phyloP scores from a whole-genome alignment of 2,888 invertebrate species.

The Erannis defoliaria region DNA sequence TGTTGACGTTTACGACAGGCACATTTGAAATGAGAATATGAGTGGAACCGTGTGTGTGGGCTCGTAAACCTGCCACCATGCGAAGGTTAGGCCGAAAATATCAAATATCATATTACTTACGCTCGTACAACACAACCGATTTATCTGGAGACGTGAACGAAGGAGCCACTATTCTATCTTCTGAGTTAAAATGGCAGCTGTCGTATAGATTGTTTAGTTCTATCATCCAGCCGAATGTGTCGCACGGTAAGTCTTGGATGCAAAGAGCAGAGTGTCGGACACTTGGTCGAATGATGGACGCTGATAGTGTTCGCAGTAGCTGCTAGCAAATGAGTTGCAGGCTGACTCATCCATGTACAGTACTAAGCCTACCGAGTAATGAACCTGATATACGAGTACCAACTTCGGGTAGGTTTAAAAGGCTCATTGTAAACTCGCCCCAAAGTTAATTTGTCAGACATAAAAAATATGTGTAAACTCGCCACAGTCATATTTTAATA shows the following conservation, averaged over 20 bases:
- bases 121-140: constrained; percentile 9
- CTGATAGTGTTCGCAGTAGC: constrained; percentile 17
- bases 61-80: constrained; percentile 59
- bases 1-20: constrained; percentile 74
- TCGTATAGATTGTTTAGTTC: not conserved
- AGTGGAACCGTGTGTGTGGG: constrained; percentile 72
- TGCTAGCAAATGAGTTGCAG: constrained; percentile 11
- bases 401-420: not conserved
- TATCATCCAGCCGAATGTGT: not conserved
- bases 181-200: not conserved
- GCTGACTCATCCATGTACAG: constrained; percentile 9
- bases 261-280: constrained; percentile 16
- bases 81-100: constrained; percentile 40
- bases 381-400: not conserved
- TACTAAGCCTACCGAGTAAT: constrained; percentile 4
- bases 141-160: not conserved
- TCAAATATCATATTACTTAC: constrained; percentile 44
- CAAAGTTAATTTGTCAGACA: no score
- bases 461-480: no score
- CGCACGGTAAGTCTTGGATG: not conserved
- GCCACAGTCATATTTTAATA: no score
- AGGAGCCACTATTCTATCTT: not conserved
- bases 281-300: constrained; percentile 23
- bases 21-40: constrained; percentile 72
- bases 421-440: no score